Base-by-base conservation (phyloP, 2,797 vertebrate genomes). In the Chaenodraco wilsoni region DNA sequence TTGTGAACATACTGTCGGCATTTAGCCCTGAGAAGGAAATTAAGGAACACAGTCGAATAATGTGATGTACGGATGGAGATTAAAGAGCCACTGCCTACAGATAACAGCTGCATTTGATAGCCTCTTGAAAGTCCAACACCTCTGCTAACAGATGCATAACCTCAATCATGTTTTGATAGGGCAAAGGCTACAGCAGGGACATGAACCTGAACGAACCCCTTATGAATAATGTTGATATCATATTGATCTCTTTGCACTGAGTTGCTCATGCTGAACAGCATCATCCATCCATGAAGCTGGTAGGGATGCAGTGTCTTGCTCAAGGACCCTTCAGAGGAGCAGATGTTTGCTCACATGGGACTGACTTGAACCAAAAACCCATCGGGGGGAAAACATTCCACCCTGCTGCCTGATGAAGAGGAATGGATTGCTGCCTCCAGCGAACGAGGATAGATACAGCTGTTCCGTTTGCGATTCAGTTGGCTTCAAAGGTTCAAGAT, bases 271-370 rank as follows among this genome's bases (percentile, higher is more conserved):
- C 74, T 62, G 76, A 67, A 56, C n/a, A 52, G 27, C 74, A 48
- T 75, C 70, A 57, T 64, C 21, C 66, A n/a, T 52, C 72, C 77
- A 65, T 11, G 62, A 31, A 65, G 72, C 64, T 58, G 80, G 77
- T 59, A 37, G 58, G 69, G 56, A 44, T 12, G 12, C 58, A 14
- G 59, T n/a, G 76, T 67, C 82, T 91, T 80, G 82, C 84, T 83
- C 68, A 89, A 83, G 84, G 87, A 82, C 82, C 76, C 87, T 83
- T 81, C 58, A 79, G 49, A 63, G 23, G 70, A 79, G 79, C 88
- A 87, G 87, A 88, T 88, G 85, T 89, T 88, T 77, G 51, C 81
- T 78, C 76, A 81, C 70, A 63, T 57, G 58, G 85, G 73, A 76
- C 23, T 50, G 63, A 81, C 73, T 69, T 67, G 56, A 79, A 87